Conservation (phyloP, 1,140 invertebrate genomes). For the Drosophila burlai region DNA sequence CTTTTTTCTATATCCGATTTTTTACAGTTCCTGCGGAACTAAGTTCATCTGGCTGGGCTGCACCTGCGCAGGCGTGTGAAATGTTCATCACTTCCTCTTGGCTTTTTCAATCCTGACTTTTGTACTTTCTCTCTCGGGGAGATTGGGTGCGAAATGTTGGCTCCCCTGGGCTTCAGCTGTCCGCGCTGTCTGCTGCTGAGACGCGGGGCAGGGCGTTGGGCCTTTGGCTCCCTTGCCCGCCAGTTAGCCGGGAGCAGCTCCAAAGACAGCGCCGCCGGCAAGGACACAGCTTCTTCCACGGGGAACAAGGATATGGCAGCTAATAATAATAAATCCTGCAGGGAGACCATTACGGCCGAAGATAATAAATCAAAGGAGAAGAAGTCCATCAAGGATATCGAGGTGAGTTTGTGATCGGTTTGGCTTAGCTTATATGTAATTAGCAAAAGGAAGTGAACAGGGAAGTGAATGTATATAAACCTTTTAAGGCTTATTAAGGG, state of each 20-base stretch:
- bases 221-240: conserved; percentile 17
- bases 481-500: no score
- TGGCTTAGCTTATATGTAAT: no score
- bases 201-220: conserved; percentile 14
- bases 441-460: no score
- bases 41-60: conserved; percentile 51
- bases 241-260: conserved; percentile 32
- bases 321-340: not conserved
- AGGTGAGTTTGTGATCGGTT: conserved; percentile 25
- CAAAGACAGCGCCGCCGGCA: conserved; percentile 2
- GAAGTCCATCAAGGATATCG: conserved; percentile 41
- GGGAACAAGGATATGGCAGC: not conserved
- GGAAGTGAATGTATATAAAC: no score
- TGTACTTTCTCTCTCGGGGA: conserved; percentile 15
- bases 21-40: conserved; percentile 78
- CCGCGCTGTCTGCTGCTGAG: conserved; percentile 87
- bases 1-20: conserved; percentile 64
- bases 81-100: conserved; percentile 55
- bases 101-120: conserved; percentile 31
- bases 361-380: conserved; percentile 7
- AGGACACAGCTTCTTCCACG: not conserved
- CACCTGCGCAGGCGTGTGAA: conserved; percentile 76
- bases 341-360: conserved; percentile 5
- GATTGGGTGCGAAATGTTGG: conserved; percentile 85
- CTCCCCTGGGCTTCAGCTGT: conserved; percentile 91